Percentiles rank a stretch among this genome's conserved stretches.
These are phyloP conservation scores for Ciconia boyciana DNA, from an alignment of 2,113 vertebrate species.

Conservation along the genomic window DNA sequence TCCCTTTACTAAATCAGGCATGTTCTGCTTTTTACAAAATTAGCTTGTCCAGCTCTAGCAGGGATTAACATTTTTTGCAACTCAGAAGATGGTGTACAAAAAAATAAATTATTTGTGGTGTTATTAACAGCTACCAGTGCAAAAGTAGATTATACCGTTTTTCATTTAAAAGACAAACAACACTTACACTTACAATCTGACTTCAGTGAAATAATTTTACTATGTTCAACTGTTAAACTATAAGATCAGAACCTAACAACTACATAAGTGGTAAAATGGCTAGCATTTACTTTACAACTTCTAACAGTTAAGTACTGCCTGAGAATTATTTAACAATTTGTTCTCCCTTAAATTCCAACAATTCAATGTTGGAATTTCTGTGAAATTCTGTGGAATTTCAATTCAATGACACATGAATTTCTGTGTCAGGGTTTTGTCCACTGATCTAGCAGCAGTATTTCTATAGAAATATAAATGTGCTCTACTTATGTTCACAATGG, in stretches of 20 bases:
- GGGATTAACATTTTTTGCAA: background rate
- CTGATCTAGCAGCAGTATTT: background rate
- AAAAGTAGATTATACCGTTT: background rate
- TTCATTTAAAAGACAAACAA: background rate
- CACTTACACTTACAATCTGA: background rate
- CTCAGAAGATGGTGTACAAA: background rate
- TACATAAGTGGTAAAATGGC: background rate
- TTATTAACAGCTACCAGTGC: background rate
- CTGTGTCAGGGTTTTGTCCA: background rate
- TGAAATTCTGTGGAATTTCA: no score
- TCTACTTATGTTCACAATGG: background rate
- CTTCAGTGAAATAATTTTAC: background rate
- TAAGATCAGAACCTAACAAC: background rate
- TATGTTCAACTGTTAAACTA: background rate
- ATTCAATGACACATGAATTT: no score
- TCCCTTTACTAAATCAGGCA: background rate
- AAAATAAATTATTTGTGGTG: background rate
- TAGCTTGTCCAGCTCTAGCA: background rate
- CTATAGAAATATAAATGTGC: background rate
- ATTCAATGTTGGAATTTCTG: background rate
- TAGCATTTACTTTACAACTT: background rate
- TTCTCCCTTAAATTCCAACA: background rate
- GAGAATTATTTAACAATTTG: background rate
- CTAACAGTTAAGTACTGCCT: background rate
- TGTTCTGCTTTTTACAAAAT: slow-evolving; percentile 29